phyloP scores from a whole-genome alignment of 2,113 vertebrate species.

The Bambusicola thoracicus region DNA sequence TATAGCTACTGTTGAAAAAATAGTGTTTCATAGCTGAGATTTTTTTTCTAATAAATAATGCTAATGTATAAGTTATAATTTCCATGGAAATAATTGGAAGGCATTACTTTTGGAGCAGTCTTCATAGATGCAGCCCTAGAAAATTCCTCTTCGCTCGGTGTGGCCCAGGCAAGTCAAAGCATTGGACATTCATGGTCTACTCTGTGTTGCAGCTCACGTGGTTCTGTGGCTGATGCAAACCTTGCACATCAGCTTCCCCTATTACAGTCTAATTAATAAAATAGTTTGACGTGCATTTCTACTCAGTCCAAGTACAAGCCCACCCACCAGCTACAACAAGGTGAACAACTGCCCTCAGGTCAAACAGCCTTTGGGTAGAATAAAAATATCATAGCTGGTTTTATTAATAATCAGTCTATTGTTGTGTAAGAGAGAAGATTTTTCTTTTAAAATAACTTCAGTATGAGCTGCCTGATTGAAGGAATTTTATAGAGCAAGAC shows the following conservation, averaged over 20 bases:
- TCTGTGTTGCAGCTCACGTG: neutral
- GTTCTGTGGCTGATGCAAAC: neutral
- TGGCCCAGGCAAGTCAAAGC: too few species aligned
- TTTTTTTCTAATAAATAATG: too few species aligned
- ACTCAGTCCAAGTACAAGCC: neutral
- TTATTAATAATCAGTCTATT: conserved; percentile 2
- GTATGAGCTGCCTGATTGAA: conserved; percentile 15
- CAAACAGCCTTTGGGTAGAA: neutral
- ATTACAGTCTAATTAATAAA: neutral
- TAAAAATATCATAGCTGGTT: neutral
- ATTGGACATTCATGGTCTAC: too few species aligned
- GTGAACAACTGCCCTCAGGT: neutral
- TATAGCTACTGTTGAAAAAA: too few species aligned
- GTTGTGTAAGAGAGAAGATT: neutral
- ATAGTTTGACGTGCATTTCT: neutral
- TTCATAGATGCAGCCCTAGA: too few species aligned
- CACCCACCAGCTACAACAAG: neutral
- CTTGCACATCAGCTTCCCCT: neutral
- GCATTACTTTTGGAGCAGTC: too few species aligned
- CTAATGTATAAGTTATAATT: too few species aligned
- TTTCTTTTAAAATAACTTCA: conserved; percentile 19
- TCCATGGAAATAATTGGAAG: too few species aligned
- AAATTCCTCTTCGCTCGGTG: too few species aligned
- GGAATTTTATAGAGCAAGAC: conserved; percentile 21
- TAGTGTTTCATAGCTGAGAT: too few species aligned